Conservation (phyloP, 2,797 vertebrate species). For the Argyrosomus regius region DNA sequence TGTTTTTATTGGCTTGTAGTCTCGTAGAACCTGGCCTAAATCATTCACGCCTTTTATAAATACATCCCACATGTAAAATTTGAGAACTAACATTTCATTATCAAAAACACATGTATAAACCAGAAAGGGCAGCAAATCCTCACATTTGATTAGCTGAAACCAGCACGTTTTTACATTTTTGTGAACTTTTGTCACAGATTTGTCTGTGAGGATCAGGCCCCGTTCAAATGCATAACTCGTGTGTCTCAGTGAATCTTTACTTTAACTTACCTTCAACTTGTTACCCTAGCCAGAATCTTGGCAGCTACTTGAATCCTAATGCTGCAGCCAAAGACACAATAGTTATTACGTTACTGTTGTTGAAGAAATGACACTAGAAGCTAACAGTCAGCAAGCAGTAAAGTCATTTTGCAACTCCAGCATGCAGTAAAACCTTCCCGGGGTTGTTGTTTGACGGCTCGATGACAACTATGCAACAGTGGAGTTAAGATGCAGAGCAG, state of each 20-base stretch:
- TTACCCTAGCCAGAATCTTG: constrained; percentile 11
- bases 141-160: not conserved
- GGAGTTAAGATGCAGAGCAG: constrained; percentile 21
- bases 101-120: not conserved
- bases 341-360: constrained; percentile 5
- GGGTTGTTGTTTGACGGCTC: constrained; percentile 33
- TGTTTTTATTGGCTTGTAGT: constrained; percentile 19
- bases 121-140: not conserved
- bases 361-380: constrained; percentile 30
- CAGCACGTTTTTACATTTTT: not conserved
- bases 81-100: not conserved
- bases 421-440: constrained; percentile 16
- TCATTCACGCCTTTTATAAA: not conserved
- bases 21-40: constrained; percentile 6
- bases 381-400: constrained; percentile 7
- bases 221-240: not conserved
- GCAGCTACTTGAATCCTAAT: constrained; percentile 57
- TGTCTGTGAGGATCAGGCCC: not conserved
- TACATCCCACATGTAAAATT: not conserved
- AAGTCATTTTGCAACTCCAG: constrained; percentile 10
- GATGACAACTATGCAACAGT: constrained; percentile 41
- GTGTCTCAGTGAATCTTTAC: not conserved
- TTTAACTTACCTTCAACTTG: constrained; percentile 2
- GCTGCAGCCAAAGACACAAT: constrained; percentile 27
- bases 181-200: not conserved